Evolutionary conservation across 2,797 vertebrate species (phyloP).

Genomic region (Microhierax caerulescens): DNA sequence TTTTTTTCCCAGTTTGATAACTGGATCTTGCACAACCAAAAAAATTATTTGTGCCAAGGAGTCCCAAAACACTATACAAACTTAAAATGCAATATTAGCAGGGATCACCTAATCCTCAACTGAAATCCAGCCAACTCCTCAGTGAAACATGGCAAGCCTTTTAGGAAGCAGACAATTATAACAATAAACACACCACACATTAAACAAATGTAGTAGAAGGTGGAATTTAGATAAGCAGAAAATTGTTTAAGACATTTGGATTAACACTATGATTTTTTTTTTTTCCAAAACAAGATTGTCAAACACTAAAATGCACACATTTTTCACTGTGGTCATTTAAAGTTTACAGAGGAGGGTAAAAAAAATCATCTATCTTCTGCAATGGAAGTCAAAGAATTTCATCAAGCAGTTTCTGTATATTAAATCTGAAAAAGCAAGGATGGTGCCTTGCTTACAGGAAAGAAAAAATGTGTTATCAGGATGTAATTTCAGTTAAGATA

Average conservation of each 20-base stretch:
- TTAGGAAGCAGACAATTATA: not conserved
- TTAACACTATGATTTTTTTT: not conserved
- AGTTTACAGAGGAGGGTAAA: not conserved
- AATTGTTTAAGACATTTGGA: not conserved
- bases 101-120: not conserved
- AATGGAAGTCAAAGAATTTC: not conserved
- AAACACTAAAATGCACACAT: not conserved
- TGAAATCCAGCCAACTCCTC: slow-evolving; percentile 11
- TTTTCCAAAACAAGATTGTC: not conserved
- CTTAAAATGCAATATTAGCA: not conserved
- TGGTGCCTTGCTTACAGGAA: not conserved
- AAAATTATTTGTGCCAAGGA: not conserved
- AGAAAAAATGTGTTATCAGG: not conserved
- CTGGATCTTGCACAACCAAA: not conserved
- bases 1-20: not conserved
- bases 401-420: not conserved
- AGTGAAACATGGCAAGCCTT: not conserved
- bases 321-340: not conserved
- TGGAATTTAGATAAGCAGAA: not conserved
- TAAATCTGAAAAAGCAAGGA: not conserved
- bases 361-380: not conserved
- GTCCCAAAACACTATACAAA: not conserved
- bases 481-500: not conserved
- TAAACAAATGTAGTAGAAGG: not conserved
- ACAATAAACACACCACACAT: not conserved